phyloP scores from a whole-genome alignment of 2,888 invertebrate genomes.

The Helicoverpa assulta region DNA sequence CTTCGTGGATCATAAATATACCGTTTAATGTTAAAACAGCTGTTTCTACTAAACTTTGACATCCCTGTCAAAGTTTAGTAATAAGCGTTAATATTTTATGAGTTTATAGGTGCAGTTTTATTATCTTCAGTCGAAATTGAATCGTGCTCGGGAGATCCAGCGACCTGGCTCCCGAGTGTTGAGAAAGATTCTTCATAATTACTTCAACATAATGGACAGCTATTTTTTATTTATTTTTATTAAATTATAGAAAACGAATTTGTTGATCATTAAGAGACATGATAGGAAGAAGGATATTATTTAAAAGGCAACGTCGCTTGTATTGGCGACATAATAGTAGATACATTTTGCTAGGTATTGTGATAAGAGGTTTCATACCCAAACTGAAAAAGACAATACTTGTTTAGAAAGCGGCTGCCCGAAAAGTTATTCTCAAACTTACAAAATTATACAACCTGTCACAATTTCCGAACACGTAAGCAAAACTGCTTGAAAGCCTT shows the following conservation, averaged over 20 bases:
- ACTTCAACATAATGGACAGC: background rate
- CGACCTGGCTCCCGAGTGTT: slow-evolving; percentile 13
- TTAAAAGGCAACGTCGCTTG: too few species aligned
- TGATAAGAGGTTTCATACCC: too few species aligned
- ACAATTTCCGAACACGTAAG: slow-evolving; percentile 14
- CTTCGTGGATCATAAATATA: slow-evolving; percentile 36
- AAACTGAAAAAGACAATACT: background rate
- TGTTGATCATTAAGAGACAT: background rate
- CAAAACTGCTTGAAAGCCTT: slow-evolving; percentile 25
- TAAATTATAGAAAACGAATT: background rate
- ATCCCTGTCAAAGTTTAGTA: slow-evolving; percentile 13
- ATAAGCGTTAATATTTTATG: slow-evolving; percentile 33
- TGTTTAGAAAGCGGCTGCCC: background rate
- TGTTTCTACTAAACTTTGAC: slow-evolving; percentile 8
- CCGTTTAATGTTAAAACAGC: slow-evolving; percentile 9
- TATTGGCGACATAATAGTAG: too few species aligned
- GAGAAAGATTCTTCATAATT: slow-evolving; percentile 6
- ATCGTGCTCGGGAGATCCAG: slow-evolving; percentile 61
- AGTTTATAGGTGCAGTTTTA: slow-evolving; percentile 45
- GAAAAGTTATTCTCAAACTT: slow-evolving; percentile 4
- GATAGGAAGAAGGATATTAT: background rate
- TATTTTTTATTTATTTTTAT: background rate
- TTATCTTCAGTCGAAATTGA: slow-evolving; percentile 59
- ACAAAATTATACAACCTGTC: slow-evolving; percentile 5
- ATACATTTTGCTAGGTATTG: too few species aligned